These are phyloP conservation scores for Phoeniculus purpureus DNA, from an alignment of 2,797 vertebrate genomes.

Conservation along the genomic window DNA sequence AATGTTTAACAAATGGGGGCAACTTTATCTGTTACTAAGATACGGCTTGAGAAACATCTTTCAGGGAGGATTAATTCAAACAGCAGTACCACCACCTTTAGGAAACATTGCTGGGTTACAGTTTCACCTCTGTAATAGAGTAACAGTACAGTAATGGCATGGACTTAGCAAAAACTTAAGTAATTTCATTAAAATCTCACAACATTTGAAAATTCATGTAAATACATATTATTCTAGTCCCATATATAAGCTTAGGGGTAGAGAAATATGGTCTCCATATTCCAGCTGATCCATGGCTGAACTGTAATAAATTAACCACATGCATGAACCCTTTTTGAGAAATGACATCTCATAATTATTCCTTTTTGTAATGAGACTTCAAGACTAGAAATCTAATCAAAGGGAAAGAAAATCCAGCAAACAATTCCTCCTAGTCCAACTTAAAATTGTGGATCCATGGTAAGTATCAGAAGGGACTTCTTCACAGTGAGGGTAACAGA, in stretches of 20 bases:
- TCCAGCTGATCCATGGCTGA: background rate
- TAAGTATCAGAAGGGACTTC: no score
- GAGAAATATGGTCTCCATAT: background rate
- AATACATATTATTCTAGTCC: background rate
- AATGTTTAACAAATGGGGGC: background rate
- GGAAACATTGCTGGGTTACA: background rate
- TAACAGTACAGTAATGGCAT: background rate
- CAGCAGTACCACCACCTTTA: background rate
- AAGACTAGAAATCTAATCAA: background rate
- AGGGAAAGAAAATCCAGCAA: background rate
- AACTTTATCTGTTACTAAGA: background rate
- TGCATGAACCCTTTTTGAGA: conserved; percentile 21
- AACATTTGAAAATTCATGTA: background rate
- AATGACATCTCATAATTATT: conserved; percentile 21
- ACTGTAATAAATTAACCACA: conserved; percentile 25
- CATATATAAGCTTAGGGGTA: background rate
- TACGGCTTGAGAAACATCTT: background rate
- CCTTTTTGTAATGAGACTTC: conserved; percentile 8
- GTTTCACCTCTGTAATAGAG: background rate
- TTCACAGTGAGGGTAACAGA: no score
- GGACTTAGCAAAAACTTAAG: background rate
- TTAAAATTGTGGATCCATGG: background rate
- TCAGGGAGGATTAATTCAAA: background rate
- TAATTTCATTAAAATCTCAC: background rate
- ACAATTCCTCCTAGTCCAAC: background rate